Evolutionary conservation across 2,888 invertebrate genomes (phyloP), one percentile per base, ranked within the genome.

Genomic region (Rhaphigaster nebulosa): DNA sequence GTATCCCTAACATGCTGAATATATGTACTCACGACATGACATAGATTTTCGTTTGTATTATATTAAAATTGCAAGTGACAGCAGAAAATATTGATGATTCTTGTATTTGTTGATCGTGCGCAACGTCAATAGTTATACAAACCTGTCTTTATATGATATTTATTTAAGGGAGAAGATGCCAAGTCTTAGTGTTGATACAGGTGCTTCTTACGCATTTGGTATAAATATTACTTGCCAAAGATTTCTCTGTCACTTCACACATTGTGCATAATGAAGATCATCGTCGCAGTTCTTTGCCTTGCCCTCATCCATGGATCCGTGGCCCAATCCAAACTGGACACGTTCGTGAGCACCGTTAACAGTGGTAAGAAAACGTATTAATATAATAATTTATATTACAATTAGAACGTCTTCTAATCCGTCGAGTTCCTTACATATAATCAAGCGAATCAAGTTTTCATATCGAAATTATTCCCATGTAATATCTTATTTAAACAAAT

Each of bases 251-350:
- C 87, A 87, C 52, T 87, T 54, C 87, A 29, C 5, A 29, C n/a
- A 34, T 41, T 29, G 34, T 20, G 3, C 52, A 76, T 15, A 18
- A 89, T 89, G 89, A 89, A 76, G 89, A 20, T 89, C 89, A 65
- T 50, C 34, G 45, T 89, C 6, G 60, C 65, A 65, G 45, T 89
- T 18, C 50, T 70, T 70, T 89, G 41, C 65, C 29, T 89, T 29
- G 41, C 18, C 52, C 76, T 89, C 76, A 45, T 89, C 89, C 70
- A 76, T 23, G 89, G 89, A 3, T 26, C 29, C 18, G 70, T 70
- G 41, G 89, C 70, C 29, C 89, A 89, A 50, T 65, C 65, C 13
- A 50, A 29, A 5, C 18, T 89, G 41, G 76, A 76, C 89, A 50
- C 34, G 26, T 41, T 70, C 52, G 34, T 89, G 89, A 41, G 18